Evolutionary conservation across 2,888 invertebrate genomes (phyloP), one percentile per base, ranked within the genome.

Genomic region (Formica aserva): DNA sequence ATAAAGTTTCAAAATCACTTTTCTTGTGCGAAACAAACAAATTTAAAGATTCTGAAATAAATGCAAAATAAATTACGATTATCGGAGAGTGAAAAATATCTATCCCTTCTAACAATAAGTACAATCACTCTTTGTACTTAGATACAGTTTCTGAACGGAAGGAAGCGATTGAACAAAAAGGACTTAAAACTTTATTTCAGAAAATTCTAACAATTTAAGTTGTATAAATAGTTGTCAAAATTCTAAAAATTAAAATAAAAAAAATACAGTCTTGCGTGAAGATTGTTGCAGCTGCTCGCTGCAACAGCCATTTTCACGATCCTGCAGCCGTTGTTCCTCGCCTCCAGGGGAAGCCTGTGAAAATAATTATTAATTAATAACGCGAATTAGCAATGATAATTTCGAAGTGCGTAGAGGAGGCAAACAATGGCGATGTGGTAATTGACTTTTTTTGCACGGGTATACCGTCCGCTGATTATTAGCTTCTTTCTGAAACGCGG

Each of bases 321-420:
- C 11, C 35, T 11, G 3, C 15, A 45, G 15, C 45, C 48, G 18
- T 18, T 6, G 35, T 15, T 48, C 13, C 18, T 45, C 18, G 18
- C 52, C 8, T n/a, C 52, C 0, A 1, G 38, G 38, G 6, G n/a
- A 8, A 55, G 13, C 22, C 22, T 78, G 55, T 32, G 60, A 78
- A 78, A 80, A 80, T 71, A 71, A 71, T 80, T 71, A 48, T 60
- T 80, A 72, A 80, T 80, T 80, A 80, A 80, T 80, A 80, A 80
- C 60, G 45, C 60, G 18, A 80, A 72, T 80, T 80, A 80, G 78
- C 78, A 80, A 72, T 72, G 78, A 80, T 80, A 80, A 80, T 80
- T 80, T 72, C 26, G 13, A 18, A 60, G 45, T 45, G 22, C 32
- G 60, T 60, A 41, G 57, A 52, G 11, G 13, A 35, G 18, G 45